These are phyloP conservation scores for Drosophila sulfurigaster DNA, from an alignment of 1,140 invertebrate genomes.

Conservation along the genomic window DNA sequence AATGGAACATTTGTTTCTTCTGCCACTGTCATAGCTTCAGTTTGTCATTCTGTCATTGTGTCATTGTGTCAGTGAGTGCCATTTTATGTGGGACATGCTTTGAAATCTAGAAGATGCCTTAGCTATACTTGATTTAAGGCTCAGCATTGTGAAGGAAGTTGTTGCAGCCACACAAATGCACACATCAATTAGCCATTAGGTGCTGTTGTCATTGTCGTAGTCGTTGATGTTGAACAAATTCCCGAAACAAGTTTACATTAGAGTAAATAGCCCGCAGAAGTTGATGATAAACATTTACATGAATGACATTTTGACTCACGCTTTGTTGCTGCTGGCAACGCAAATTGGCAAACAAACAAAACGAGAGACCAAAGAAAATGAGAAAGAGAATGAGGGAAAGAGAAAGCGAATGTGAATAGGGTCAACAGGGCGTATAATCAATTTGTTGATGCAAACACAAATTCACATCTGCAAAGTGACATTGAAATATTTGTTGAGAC, in stretches of 20 bases:
- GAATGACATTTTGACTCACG: constrained; percentile 32
- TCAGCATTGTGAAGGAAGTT: not conserved
- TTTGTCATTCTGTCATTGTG: constrained; percentile 20
- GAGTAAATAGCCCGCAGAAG: constrained; percentile 41
- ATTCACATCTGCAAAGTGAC: constrained; percentile 6
- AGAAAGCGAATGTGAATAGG: not conserved
- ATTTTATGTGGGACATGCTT: constrained; percentile 43
- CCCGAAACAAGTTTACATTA: constrained; percentile 30
- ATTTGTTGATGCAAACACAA: constrained; percentile 16
- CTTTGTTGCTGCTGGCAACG: constrained; percentile 31
- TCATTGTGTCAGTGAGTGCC: constrained; percentile 25
- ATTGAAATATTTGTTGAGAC: constrained; percentile 14
- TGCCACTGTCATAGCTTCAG: constrained; percentile 16
- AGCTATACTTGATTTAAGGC: constrained; percentile 3
- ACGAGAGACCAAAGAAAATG: not conserved
- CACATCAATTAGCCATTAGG: constrained; percentile 46
- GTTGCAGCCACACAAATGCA: constrained; percentile 17
- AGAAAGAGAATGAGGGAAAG: not conserved
- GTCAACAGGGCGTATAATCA: constrained; percentile 25
- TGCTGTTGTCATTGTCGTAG: not conserved
- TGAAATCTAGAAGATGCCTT: constrained; percentile 18
- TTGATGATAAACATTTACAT: constrained; percentile 35
- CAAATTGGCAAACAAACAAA: constrained; percentile 44
- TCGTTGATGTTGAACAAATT: constrained; percentile 5
- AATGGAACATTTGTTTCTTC: constrained; percentile 27